phyloP scores from a whole-genome alignment of 2,797 vertebrate species.

The Champsocephalus esox region DNA sequence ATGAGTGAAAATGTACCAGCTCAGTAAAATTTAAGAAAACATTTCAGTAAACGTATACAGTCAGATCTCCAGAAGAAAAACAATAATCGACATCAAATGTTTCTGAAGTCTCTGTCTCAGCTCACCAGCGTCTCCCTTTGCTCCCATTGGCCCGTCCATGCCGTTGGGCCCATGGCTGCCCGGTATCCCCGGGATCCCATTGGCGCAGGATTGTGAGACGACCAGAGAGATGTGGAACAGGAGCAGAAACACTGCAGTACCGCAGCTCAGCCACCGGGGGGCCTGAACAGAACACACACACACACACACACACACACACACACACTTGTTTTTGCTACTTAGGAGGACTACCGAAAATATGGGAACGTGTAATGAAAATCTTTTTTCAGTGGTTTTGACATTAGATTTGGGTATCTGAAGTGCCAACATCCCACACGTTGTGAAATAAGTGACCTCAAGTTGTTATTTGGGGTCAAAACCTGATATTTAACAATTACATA shows the following conservation, averaged over 20 bases:
- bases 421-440: too few relatives aligned
- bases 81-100: neutral
- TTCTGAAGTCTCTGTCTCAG: neutral
- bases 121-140: conserved; percentile 72
- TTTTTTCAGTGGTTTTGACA: too few relatives aligned
- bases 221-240: neutral
- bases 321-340: too few relatives aligned
- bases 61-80: neutral
- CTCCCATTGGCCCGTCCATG: conserved; percentile 56
- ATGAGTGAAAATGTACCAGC: neutral
- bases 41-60: neutral
- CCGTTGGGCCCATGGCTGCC: conserved; percentile 67
- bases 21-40: neutral
- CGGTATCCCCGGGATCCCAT: conserved; percentile 69
- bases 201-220: conserved; percentile 40
- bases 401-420: too few relatives aligned
- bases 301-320: neutral
- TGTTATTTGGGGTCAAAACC: too few relatives aligned
- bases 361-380: too few relatives aligned
- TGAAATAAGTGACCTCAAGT: too few relatives aligned
- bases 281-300: conserved; percentile 50
- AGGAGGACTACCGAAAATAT: neutral
- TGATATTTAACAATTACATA: too few relatives aligned
- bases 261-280: conserved; percentile 55
- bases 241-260: conserved; percentile 59